Base-by-base conservation (phyloP, 2,888 invertebrate genomes). In the Lithophane leautieri region DNA sequence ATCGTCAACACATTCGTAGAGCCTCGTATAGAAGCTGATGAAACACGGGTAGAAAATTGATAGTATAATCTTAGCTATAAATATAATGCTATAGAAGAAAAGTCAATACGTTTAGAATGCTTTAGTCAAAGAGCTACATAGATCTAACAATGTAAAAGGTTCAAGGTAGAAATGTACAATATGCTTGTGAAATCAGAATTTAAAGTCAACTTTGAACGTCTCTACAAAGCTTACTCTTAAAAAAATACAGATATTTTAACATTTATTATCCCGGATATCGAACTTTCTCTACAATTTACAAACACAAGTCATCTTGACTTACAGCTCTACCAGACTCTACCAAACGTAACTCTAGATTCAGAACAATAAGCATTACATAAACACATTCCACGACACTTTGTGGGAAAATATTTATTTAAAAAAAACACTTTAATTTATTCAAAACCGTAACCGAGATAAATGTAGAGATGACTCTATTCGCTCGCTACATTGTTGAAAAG, bases 401-500 rank as follows among this genome's bases (percentile, higher is more conserved):
- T 90, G 90, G 84, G 88, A 89, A 87, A 85, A 82, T 76, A 84
- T 86, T 83, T 76, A 67, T 75, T 34, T 34, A 34, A 25, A 85
- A 87, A 82, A 86, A 82, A 81, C 65, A 73, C 77, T 76, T 85
- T 90, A 90, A 92, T 92, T 86, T 92, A 93, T 94, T 93, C 90
- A 91, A 91, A 90, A 88, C 80, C 82, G 89, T 90, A 89, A 89
- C 85, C 86, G 83, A 85, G 89, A 88, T 88, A 87, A 87, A 87
- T 89, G 84, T 89, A 88, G 84, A 92, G 91, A 95, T 92, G 93
- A 86, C 95, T 95, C 90, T 92, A 95, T 95, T 89, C 83, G 72
- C 77, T 82, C 81, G 76, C 34, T 63, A 83, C 73, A 91, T 93
- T 93, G 93, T 93, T 89, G 89, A 91, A 91, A 91, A 89, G 78